Conservation (phyloP, 30 jellyfish, hydroid and myxozoan genomes). For the Clytia hemisphaerica region DNA sequence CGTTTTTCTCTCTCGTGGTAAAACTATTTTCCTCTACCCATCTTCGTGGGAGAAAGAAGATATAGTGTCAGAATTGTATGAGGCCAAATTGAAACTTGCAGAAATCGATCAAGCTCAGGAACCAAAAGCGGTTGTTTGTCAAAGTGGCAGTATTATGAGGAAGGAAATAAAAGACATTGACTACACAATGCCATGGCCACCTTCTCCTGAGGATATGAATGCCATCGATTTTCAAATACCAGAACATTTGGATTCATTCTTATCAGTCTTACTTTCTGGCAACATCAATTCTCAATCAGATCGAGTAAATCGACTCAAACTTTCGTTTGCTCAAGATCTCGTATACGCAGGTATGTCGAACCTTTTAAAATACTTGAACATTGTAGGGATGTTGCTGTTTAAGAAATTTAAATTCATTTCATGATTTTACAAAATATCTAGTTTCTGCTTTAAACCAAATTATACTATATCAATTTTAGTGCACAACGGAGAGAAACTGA, state of each 20-base stretch:
- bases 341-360: constrained; percentile 4
- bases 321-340: constrained; percentile 8
- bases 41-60: not conserved
- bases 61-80: not conserved
- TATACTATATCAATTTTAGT: too few species aligned
- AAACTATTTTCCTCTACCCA: constrained; percentile 1
- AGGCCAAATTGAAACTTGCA: not conserved
- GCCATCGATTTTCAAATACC: too few species aligned
- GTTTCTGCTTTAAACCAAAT: too few species aligned
- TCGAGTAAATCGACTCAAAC: constrained; percentile 1
- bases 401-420: too few species aligned
- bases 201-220: too few species aligned
- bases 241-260: not conserved
- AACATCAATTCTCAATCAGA: not conserved
- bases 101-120: not conserved
- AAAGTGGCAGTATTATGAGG: not conserved
- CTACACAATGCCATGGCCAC: not conserved
- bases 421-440: too few species aligned
- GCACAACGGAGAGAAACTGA: not conserved
- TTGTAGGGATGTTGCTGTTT: too few species aligned
- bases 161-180: constrained; percentile 5
- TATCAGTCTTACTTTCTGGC: constrained; percentile 2
- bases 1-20: not conserved
- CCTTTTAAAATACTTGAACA: too few species aligned
- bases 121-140: not conserved